Evolutionary conservation across 1,140 invertebrate species (phyloP).

Genomic region (Drosophila aff.): DNA sequence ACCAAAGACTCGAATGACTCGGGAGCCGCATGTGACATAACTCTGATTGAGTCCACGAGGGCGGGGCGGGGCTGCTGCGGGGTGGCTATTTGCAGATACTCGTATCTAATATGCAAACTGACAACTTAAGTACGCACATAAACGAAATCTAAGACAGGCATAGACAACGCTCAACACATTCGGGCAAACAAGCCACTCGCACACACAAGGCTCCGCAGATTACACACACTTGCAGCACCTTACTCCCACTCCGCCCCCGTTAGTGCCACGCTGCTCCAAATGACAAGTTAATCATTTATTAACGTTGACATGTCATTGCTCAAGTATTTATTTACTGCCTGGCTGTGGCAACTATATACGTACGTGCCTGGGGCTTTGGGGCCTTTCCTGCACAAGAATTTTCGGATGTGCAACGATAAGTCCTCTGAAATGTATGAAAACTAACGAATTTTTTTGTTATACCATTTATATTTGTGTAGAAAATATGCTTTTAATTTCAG

Average conservation of each 20-base stretch:
- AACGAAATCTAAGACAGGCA: slow-evolving; percentile 66
- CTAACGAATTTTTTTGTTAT: not conserved
- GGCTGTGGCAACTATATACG: slow-evolving; percentile 33
- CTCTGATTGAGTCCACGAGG: slow-evolving; percentile 64
- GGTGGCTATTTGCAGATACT: slow-evolving; percentile 38
- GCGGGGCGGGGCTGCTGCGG: not conserved
- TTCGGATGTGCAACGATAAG: not conserved
- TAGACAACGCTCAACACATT: slow-evolving; percentile 52
- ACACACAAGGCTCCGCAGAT: slow-evolving; percentile 22
- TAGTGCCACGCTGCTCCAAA: slow-evolving; percentile 45
- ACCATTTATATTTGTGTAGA: too few relatives aligned
- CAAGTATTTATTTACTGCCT: slow-evolving; percentile 77
- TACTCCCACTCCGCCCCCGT: slow-evolving; percentile 3
- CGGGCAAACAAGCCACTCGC: slow-evolving; percentile 27
- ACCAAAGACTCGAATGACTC: slow-evolving; percentile 21
- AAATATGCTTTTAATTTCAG: not conserved
- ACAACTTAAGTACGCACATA: slow-evolving; percentile 78
- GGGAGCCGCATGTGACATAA: slow-evolving; percentile 65
- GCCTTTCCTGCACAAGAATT: not conserved
- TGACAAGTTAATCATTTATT: slow-evolving; percentile 83
- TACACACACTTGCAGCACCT: slow-evolving; percentile 37
- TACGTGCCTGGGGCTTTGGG: slow-evolving; percentile 16
- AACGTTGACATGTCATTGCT: slow-evolving; percentile 80
- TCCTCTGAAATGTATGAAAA: too few relatives aligned
- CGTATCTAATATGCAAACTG: slow-evolving; percentile 74